A percentile compares a stretch with the other conserved stretches of the same genome.
Evolutionary conservation across 1,140 invertebrate genomes (phyloP).

Genomic region (Eriocheir sinensis): DNA sequence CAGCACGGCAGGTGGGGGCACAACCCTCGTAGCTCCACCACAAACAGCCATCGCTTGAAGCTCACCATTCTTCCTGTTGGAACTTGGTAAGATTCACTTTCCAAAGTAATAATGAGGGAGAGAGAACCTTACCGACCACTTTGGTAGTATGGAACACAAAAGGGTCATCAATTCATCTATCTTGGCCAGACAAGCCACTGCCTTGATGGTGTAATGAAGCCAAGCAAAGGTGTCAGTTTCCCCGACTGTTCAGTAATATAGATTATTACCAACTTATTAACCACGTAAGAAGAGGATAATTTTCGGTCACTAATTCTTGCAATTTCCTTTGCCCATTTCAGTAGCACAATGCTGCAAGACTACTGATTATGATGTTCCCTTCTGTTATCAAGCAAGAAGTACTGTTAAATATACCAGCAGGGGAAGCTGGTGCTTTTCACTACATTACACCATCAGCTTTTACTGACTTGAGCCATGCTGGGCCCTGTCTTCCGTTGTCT

Average conservation of each 20-base stretch:
- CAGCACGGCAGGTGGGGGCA: not conserved
- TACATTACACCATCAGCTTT: conserved; percentile 72
- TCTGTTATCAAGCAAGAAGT: not conserved
- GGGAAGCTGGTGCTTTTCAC: conserved; percentile 51
- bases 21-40: conserved; percentile 59
- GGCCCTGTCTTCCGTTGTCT: conserved; percentile 79
- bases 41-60: conserved; percentile 40
- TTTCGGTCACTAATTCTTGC: not conserved
- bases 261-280: not conserved
- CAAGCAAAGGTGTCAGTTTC: conserved; percentile 27
- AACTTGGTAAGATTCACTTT: conserved; percentile 68
- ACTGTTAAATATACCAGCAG: not conserved
- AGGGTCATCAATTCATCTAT: conserved; percentile 59
- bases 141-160: conserved; percentile 64
- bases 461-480: conserved; percentile 72
- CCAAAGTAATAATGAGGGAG: conserved; percentile 45
- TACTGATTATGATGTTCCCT: not conserved
- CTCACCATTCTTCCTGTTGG: conserved; percentile 58
- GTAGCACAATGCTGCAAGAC: not conserved
- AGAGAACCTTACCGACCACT: conserved; percentile 66
- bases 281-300: too few relatives aligned
- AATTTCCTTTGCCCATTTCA: not conserved
- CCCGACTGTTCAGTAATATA: not conserved
- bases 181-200: conserved; percentile 42
- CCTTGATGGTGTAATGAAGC: conserved; percentile 68